phyloP scores from a whole-genome alignment of 2,888 invertebrate species.

The Drosophila aldrichi region DNA sequence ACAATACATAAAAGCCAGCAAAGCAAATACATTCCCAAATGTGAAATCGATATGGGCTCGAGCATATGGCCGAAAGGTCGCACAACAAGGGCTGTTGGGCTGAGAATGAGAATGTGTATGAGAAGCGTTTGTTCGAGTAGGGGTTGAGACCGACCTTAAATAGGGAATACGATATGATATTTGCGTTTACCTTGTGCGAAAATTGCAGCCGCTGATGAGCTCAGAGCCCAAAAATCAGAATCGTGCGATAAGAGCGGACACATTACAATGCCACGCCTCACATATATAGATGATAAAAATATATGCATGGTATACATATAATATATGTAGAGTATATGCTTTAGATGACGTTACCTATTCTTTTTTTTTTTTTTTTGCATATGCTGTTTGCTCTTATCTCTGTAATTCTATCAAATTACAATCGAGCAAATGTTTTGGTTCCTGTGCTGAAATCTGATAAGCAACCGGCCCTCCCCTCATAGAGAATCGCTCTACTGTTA shows the following conservation, averaged over 20 bases:
- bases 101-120: background rate
- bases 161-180: slow-evolving; percentile 52
- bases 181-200: slow-evolving; percentile 32
- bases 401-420: slow-evolving; percentile 70
- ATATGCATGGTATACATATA: background rate
- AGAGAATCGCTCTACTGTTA: slow-evolving; percentile 78
- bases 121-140: background rate
- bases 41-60: slow-evolving; percentile 65
- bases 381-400: slow-evolving; percentile 59
- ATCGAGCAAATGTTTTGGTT: slow-evolving; percentile 36
- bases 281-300: background rate
- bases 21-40: slow-evolving; percentile 47
- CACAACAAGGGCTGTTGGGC: slow-evolving; percentile 21
- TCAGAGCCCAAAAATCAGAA: slow-evolving; percentile 68
- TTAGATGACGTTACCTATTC: slow-evolving; percentile 26
- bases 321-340: background rate
- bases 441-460: slow-evolving; percentile 65
- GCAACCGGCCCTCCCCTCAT: slow-evolving; percentile 41
- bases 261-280: slow-evolving; percentile 34
- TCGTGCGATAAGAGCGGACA: slow-evolving; percentile 51
- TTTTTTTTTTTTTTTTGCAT: slow-evolving; percentile 52
- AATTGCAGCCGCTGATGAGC: slow-evolving; percentile 64
- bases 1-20: slow-evolving; percentile 21
- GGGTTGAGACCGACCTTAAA: slow-evolving; percentile 12
- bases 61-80: background rate